Evolutionary conservation across 2,888 invertebrate species (phyloP).

Genomic region (Plusia festucae): DNA sequence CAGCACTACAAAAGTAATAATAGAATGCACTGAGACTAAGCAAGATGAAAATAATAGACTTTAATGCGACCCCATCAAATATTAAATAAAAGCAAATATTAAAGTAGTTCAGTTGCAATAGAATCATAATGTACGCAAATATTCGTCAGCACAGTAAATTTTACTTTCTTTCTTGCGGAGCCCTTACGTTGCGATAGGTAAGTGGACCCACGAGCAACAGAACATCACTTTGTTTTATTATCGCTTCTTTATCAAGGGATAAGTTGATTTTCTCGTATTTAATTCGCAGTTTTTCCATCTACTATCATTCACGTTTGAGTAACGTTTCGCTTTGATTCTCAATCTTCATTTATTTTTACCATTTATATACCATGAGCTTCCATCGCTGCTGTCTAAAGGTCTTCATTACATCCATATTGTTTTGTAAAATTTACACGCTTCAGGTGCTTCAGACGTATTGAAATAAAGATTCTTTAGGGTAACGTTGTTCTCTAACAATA

Average conservation of each 20-base stretch:
- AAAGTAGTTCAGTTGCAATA: slow-evolving; percentile 73
- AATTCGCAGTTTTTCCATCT: slow-evolving; percentile 76
- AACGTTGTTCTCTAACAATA: slow-evolving; percentile 17
- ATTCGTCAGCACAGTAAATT: slow-evolving; percentile 87
- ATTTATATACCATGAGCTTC: slow-evolving; percentile 76
- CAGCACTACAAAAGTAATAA: slow-evolving; percentile 46
- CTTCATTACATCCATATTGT: slow-evolving; percentile 57
- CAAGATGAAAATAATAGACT: slow-evolving; percentile 26
- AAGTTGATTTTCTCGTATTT: slow-evolving; percentile 70
- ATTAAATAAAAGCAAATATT: slow-evolving; percentile 43
- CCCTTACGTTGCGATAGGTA: slow-evolving; percentile 89
- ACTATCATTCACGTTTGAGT: slow-evolving; percentile 81
- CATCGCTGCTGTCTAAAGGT: slow-evolving; percentile 62
- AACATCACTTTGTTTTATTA: slow-evolving; percentile 76
- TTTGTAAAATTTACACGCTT: slow-evolving; percentile 65
- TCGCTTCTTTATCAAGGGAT: slow-evolving; percentile 74
- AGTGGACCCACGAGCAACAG: slow-evolving; percentile 84
- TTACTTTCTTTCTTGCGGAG: slow-evolving; percentile 89
- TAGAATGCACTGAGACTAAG: slow-evolving; percentile 45
- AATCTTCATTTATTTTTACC: slow-evolving; percentile 75
- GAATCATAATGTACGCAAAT: slow-evolving; percentile 74
- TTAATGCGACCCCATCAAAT: slow-evolving; percentile 36
- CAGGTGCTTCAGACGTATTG: slow-evolving; percentile 65
- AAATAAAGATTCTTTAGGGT: slow-evolving; percentile 18
- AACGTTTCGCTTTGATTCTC: slow-evolving; percentile 89